These are phyloP conservation scores for Ciconia stormi DNA, from an alignment of 2,113 vertebrate genomes.

Conservation along the genomic window DNA sequence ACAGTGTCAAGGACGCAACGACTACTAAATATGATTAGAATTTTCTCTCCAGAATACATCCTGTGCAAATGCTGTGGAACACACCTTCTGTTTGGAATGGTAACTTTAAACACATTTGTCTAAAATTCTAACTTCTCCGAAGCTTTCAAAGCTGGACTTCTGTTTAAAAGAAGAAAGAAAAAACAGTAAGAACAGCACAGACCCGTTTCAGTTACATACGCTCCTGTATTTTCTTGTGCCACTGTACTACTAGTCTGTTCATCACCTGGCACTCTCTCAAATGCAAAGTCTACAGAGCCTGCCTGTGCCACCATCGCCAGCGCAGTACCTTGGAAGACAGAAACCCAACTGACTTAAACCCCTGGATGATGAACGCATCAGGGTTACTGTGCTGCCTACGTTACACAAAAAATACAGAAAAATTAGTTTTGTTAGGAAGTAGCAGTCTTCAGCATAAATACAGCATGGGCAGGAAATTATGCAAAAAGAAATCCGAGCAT, in stretches of 20 bases:
- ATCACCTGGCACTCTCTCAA: too few relatives aligned
- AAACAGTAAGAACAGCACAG: not conserved
- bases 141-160: not conserved
- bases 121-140: not conserved
- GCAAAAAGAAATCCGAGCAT: not conserved
- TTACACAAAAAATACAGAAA: not conserved
- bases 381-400: not conserved
- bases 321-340: not conserved
- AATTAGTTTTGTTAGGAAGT: not conserved
- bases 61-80: not conserved
- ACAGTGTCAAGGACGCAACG: not conserved
- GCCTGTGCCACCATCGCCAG: not conserved
- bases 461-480: rapidly evolving
- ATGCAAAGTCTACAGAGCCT: not conserved
- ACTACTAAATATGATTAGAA: not conserved
- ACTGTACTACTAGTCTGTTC: rapidly evolving
- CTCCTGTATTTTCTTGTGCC: not conserved
- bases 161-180: not conserved
- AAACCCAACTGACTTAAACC: not conserved
- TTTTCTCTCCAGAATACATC: not conserved
- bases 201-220: too few relatives aligned
- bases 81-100: not conserved
- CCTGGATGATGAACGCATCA: not conserved
- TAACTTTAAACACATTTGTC: not conserved
- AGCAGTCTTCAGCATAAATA: not conserved